Evolutionary conservation across 1,140 invertebrate genomes (phyloP), one percentile per base, ranked within the genome.

Genomic region (Bombus sibiricus): DNA sequence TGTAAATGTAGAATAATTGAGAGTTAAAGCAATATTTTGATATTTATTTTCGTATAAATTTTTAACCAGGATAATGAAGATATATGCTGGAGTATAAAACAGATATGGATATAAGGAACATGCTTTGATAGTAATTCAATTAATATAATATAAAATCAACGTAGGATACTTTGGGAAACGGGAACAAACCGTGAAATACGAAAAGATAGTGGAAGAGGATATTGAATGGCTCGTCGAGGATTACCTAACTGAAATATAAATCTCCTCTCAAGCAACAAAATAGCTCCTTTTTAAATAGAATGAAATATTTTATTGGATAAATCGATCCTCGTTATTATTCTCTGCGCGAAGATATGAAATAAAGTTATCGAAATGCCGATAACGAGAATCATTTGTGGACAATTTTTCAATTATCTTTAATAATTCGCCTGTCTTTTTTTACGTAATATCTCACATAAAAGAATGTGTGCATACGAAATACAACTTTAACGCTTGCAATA

Each of bases 231-330:
- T 28, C 1, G 57, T 57, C 73, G 22, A n/a, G 47, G 10, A 75
- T 75, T 75, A 75, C 25, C 18, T 74, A 32, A 12, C 32, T 53
- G 43, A 74, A 73, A 73, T 73, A 73, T 47, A 47, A 47, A 32
- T 74, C n/a, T 74, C n/a, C 32, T 34, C 32, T 53, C 15, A 25
- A 53, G 28, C 47, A 75, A 75, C 53, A 28, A 75, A 37, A 53
- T 74, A 53, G 5, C n/a, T 25, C 32, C 25, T 10, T 6, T 57
- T 37, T 75, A 57, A 34, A 37, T 28, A 47, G 47, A 75, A 53
- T 18, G n/a, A n/a, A 57, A 75, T 57, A 57, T 75, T 75, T 75
- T 37, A 75, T 37, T 34, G 18, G 32, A 37, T 25, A 37, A 57
- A 53, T 53, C 32, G 3, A 15, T 53, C 10, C 32, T 34, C 32